Base-by-base conservation (phyloP, 1,140 invertebrate genomes). In the Anastatus disparis region DNA sequence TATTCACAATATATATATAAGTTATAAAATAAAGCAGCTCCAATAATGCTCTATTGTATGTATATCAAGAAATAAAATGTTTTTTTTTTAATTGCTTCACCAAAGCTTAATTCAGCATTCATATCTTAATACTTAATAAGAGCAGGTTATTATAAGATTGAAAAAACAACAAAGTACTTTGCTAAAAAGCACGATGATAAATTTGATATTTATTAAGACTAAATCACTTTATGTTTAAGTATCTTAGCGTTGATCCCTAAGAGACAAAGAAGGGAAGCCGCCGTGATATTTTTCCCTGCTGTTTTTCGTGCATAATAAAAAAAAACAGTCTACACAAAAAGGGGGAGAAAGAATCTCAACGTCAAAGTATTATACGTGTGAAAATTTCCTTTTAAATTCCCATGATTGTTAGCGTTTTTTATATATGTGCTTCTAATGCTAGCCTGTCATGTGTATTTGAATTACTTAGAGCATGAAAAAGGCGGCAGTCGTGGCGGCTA, bases 301-400 rank as follows among this genome's bases (percentile, higher is more conserved):
- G 24, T 15, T 17, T 15, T 42, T 29, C 17, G 27, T 61, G 27
- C 24, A n/a, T 65, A 29, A 10, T 44, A 55, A 26, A 42, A 55
- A 35, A 63, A 50, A 55, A 42, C n/a, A n/a, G n/a, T n/a, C n/a
- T n/a, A n/a, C n/a, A n/a, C n/a, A n/a, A n/a, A 52, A 40, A 62
- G 61, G 46, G 20, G 31, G 31, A 35, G 10, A 22, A 31, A 8
- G 7, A 26, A 50, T 35, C 59, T 50, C 12, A 44, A 50, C 15
- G 15, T 52, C 13, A 46, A n/a, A 38, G 44, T 64, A 65, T 65
- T 38, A 26, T 48, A 53, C 50, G 65, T 67, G 65, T 59, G 53
- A 59, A 66, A 66, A 55, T n/a, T 66, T 44, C 38, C 29, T 67
- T 67, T 58, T 58, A 67, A 58, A 59, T 67, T 67, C 42, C 42